Evolutionary conservation across 2,888 invertebrate species (phyloP).

Genomic region (Suillia variegata): DNA sequence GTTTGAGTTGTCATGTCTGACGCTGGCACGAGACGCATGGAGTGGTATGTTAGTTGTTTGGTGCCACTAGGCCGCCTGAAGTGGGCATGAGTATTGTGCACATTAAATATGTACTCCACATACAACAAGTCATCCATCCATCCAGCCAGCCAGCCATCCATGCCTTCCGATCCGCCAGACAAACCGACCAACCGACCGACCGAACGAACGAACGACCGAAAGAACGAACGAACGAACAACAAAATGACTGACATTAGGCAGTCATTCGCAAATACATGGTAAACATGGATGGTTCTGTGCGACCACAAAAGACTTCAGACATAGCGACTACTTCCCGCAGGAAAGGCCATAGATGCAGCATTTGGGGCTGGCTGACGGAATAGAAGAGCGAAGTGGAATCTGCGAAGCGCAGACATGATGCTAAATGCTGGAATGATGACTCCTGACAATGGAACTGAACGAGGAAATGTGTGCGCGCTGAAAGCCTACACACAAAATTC

Average conservation of each 20-base stretch:
- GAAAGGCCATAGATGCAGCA: background rate
- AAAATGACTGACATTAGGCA: background rate
- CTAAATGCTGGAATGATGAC: background rate
- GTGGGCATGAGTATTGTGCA: slow-evolving; percentile 5
- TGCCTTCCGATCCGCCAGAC: background rate
- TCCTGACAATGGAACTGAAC: background rate
- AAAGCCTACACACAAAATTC: background rate
- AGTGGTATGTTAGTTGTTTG: background rate
- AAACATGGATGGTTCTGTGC: slow-evolving; percentile 6
- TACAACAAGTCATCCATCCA: slow-evolving; percentile 12
- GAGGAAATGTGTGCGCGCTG: background rate
- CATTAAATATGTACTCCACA: slow-evolving; percentile 11
- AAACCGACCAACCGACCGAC: too few relatives aligned
- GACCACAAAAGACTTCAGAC: slow-evolving; percentile 19
- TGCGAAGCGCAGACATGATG: background rate
- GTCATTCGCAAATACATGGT: background rate
- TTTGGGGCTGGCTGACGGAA: background rate
- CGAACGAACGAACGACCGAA: too few relatives aligned
- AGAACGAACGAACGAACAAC: too few relatives aligned
- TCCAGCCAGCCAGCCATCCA: background rate
- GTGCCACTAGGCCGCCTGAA: slow-evolving; percentile 1
- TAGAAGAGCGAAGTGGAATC: background rate
- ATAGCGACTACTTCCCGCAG: background rate
- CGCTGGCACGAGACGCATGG: background rate
- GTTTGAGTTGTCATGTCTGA: slow-evolving; percentile 12